A percentile compares a stretch with the other conserved stretches of the same genome.
Conservation (phyloP, 2,113 vertebrate genomes). For the Rhineura floridana region DNA sequence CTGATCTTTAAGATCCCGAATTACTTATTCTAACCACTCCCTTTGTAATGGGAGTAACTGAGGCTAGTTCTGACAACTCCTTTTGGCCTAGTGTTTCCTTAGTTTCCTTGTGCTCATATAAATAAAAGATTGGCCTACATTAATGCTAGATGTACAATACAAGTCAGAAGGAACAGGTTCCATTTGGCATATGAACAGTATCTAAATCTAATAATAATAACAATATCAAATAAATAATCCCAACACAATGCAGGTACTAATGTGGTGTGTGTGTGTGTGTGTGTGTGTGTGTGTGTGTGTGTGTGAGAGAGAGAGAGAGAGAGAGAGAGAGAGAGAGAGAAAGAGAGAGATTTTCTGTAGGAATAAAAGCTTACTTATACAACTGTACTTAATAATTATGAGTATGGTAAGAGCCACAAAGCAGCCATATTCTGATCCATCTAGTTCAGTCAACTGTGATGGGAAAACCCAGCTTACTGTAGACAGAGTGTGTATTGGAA, state of each 20-base stretch:
- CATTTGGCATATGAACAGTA: no score
- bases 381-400: neutral
- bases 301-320: no score
- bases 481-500: neutral
- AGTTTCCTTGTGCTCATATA: neutral
- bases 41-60: neutral
- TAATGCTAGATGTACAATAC: neutral
- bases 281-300: no score
- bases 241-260: no score
- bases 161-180: neutral
- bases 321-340: no score
- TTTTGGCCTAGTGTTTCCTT: neutral
- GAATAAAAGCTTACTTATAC: neutral
- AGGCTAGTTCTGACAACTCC: neutral
- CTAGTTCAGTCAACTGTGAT: neutral
- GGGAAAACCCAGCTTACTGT: neutral
- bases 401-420: neutral
- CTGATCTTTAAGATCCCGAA: neutral
- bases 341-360: neutral
- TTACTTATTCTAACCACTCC: neutral
- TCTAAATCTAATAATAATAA: no score
- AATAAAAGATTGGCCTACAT: neutral
- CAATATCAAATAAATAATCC: no score
- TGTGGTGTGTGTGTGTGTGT: neutral
- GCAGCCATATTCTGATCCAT: neutral